Evolutionary conservation across 2,797 vertebrate genomes (phyloP).

Genomic region (Neopelma chrysocephalum): DNA sequence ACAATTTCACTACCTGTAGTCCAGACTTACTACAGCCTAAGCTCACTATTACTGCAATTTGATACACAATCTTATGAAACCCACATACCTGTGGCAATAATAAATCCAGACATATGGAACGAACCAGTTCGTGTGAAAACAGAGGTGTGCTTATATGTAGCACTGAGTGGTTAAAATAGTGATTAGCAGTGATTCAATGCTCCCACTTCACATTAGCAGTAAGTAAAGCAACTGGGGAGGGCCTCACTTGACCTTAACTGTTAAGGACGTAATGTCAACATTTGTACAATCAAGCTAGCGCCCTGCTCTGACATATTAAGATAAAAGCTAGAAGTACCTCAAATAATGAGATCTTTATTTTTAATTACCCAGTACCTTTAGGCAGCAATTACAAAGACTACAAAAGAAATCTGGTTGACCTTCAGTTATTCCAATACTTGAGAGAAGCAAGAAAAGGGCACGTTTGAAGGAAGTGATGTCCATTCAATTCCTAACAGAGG

Average conservation of each 20-base stretch:
- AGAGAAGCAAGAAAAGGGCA: not conserved
- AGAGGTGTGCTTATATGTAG: not conserved
- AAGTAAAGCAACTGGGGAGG: not conserved
- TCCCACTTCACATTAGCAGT: not conserved
- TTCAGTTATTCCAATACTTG: constrained; percentile 13
- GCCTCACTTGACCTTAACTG: constrained; percentile 1
- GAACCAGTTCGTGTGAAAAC: not conserved
- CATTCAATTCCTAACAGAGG: not conserved
- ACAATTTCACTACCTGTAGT: not conserved
- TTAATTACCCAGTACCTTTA: constrained; percentile 31
- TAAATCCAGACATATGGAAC: not conserved
- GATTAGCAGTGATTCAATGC: not conserved
- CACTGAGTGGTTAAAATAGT: not conserved
- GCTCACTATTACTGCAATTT: not conserved
- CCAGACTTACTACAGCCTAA: not conserved
- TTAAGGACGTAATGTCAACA: not conserved
- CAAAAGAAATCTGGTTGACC: not conserved
- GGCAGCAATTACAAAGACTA: constrained; percentile 16
- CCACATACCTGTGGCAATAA: not conserved
- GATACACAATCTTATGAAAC: not conserved
- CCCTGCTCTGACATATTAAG: not conserved
- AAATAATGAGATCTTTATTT: constrained; percentile 45
- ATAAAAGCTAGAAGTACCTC: constrained; percentile 20
- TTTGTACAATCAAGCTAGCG: not conserved
- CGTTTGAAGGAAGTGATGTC: not conserved